phyloP scores from a whole-genome alignment of 2,113 vertebrate genomes.

The Saguinus imperator region DNA sequence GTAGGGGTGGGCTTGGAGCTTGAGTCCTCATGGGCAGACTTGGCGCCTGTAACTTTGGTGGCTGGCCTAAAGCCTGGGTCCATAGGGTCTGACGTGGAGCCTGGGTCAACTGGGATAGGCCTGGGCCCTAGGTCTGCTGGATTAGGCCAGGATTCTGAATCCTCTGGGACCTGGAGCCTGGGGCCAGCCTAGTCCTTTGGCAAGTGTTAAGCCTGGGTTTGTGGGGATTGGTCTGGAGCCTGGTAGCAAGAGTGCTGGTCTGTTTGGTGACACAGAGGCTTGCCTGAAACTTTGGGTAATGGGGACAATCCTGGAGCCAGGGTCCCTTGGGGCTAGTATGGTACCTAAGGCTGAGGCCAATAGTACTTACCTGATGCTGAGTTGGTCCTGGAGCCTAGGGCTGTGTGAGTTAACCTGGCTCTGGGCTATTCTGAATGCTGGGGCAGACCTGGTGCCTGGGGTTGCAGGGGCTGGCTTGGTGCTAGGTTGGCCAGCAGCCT shows the following conservation, averaged over 20 bases:
- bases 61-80: neutral
- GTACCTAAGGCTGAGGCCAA: neutral
- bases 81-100: neutral
- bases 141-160: neutral
- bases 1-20: neutral
- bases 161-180: neutral
- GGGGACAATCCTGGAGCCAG: no score
- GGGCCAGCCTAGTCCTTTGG: neutral
- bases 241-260: neutral
- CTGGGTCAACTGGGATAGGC: neutral
- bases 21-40: neutral
- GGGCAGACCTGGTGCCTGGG: neutral
- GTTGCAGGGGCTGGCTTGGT: neutral
- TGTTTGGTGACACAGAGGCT: neutral
- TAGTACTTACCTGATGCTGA: neutral
- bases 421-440: neutral
- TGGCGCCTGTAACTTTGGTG: neutral
- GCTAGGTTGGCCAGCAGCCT: neutral
- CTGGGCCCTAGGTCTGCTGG: neutral
- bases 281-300: neutral
- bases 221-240: neutral
- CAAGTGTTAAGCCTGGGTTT: neutral
- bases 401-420: neutral
- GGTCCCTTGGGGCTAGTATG: neutral
- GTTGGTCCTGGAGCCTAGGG: neutral